Evolutionary conservation across 2,888 invertebrate genomes (phyloP), one percentile per base, ranked within the genome.

Genomic region (Polydrusus tereticollis): DNA sequence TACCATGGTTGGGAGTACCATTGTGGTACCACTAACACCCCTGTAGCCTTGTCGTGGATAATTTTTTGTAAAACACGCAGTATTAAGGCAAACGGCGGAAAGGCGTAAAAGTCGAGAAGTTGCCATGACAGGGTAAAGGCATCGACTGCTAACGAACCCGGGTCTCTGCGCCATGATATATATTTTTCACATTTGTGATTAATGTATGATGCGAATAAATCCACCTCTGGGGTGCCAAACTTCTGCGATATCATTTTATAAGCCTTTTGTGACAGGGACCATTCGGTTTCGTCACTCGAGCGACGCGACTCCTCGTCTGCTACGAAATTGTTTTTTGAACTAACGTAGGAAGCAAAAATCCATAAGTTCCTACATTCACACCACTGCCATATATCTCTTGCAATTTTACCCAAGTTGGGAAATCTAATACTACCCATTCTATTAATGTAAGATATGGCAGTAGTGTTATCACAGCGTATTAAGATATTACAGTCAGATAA

Each of bases 1-100:
- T 59, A 74, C 78, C 77, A 77, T n/a, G 77, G 72, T 70, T 77
- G 76, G 8, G 75, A 57, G 21, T 57, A 29, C 76, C 75, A 77
- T 7, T 52, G 16, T 8, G 77, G 77, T n/a, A 77, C 75, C 14
- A 77, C 68, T n/a, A 78, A 8, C 8, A 78, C 66, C 8, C 76
- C 75, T 20, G 12, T 36, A 16, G 76, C 75, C 45, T 74, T 71
- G 41, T 78, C 77, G 0, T 41, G 38, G 3, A 74, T 68, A 38
- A 78, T 76, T 59, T 77, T 77, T 65, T 67, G 63, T 33, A 75
- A 36, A 3, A 66, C 50, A 50, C 63, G 21, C 50, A 77, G 41
- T 38, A 63, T 55, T 57, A 62, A 8, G 41, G 33, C 36, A 60
- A 74, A 63, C 0, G 77, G 77, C 2, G 73, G 75, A 52, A 77